Percentiles rank a stretch among this genome's conserved stretches.
phyloP scores from a whole-genome alignment of 2,113 vertebrate species.

The Trinectes maculatus region DNA sequence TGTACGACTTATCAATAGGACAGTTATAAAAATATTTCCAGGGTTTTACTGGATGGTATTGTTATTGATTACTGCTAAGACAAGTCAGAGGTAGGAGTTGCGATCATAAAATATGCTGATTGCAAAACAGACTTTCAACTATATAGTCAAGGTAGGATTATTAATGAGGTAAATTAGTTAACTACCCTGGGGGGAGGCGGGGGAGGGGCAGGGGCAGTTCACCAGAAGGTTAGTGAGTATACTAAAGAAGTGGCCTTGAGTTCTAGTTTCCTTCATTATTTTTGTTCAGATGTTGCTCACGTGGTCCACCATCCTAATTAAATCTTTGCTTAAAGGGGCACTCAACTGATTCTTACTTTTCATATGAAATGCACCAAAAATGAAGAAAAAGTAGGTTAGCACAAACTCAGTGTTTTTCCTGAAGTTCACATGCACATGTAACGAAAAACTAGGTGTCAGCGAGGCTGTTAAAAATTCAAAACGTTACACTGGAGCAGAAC shows the following conservation, averaged over 20 bases:
- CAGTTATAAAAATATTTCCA: not conserved
- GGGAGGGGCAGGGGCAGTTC: not conserved
- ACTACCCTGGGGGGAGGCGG: too few species aligned
- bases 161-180: not conserved
- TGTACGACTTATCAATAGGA: not conserved
- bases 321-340: not conserved
- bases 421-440: constrained; percentile 7
- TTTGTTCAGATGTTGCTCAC: not conserved
- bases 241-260: not conserved
- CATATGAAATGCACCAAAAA: not conserved
- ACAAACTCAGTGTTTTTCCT: constrained; percentile 5
- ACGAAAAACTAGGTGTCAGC: not conserved
- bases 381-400: not conserved
- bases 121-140: constrained; percentile 3
- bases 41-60: constrained; percentile 3
- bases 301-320: not conserved
- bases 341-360: not conserved
- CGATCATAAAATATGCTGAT: constrained; percentile 10
- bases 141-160: not conserved
- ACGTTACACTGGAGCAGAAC: constrained; percentile 37
- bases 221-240: not conserved
- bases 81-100: not conserved
- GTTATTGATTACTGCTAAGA: not conserved
- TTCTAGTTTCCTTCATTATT: not conserved
- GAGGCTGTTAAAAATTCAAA: constrained; percentile 4